phyloP scores from a whole-genome alignment of 2,888 invertebrate species.

The Rapana venosa region DNA sequence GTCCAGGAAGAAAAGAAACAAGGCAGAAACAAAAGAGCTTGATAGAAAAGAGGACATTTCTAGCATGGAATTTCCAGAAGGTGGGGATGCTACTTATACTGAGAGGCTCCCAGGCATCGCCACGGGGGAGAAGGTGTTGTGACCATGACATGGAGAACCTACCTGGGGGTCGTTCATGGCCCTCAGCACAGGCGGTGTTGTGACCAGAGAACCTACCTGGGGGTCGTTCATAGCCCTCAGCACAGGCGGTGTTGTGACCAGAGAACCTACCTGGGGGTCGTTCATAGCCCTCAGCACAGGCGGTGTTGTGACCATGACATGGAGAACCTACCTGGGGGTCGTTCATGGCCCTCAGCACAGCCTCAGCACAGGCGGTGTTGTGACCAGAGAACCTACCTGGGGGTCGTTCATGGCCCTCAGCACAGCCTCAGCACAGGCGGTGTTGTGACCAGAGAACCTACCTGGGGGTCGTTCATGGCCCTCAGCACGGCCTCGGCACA shows the following conservation, averaged over 20 bases:
- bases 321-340: conserved; percentile 68
- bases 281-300: neutral
- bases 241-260: too few relatives aligned
- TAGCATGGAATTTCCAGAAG: too few relatives aligned
- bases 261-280: neutral
- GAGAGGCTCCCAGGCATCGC: too few relatives aligned
- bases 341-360: conserved; percentile 71
- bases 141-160: conserved; percentile 43
- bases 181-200: conserved; percentile 75
- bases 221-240: conserved; percentile 71
- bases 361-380: conserved; percentile 75
- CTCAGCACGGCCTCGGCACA: conserved; percentile 75
- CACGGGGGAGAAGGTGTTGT: too few relatives aligned
- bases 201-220: conserved; percentile 65
- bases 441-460: too few relatives aligned
- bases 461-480: conserved; percentile 72
- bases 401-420: conserved; percentile 72
- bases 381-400: conserved; percentile 65
- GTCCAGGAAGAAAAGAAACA: too few relatives aligned
- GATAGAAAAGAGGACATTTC: too few relatives aligned
- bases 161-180: conserved; percentile 71
- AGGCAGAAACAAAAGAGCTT: too few relatives aligned
- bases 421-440: conserved; percentile 49
- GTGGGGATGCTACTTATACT: too few relatives aligned
- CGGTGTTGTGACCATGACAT: too few relatives aligned